A percentile compares a stretch with the other conserved stretches of the same genome.
These are phyloP conservation scores for Ichneumoninae sp. DNA, from an alignment of 2,888 invertebrate genomes.

Conservation along the genomic window DNA sequence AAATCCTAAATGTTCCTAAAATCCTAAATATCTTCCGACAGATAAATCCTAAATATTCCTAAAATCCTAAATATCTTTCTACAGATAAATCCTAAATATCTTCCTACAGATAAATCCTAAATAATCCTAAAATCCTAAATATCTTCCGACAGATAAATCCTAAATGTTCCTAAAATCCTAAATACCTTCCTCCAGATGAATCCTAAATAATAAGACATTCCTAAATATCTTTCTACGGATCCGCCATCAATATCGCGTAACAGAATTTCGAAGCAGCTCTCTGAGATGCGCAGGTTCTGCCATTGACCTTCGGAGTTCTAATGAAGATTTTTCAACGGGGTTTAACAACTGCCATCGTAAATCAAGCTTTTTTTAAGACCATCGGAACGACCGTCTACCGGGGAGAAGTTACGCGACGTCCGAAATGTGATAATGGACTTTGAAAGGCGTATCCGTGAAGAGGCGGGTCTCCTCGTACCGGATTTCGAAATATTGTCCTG, in stretches of 20 bases:
- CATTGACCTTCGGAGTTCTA: neutral
- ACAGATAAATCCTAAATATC: neutral
- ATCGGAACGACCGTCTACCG: neutral
- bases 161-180: no score
- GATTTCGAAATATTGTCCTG: conserved; percentile 52
- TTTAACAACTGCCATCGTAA: neutral
- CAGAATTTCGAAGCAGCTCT: neutral
- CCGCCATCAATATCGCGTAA: neutral
- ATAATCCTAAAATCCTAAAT: no score
- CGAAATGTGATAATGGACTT: conserved; percentile 16
- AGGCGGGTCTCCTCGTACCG: conserved; percentile 29
- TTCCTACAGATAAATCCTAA: neutral
- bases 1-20: no score
- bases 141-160: no score
- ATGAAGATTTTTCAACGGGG: neutral
- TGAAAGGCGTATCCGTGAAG: conserved; percentile 33
- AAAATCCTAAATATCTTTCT: neutral
- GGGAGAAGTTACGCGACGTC: neutral
- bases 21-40: no score
- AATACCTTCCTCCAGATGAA: neutral
- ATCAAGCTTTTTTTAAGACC: neutral
- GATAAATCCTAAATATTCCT: no score
- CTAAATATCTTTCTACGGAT: neutral
- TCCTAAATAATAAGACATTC: no score
- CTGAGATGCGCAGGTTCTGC: neutral